Percentiles rank a stretch among this genome's conserved stretches.
Conservation (phyloP, 1,140 invertebrate genomes). For the Hypsibius dujardini region DNA sequence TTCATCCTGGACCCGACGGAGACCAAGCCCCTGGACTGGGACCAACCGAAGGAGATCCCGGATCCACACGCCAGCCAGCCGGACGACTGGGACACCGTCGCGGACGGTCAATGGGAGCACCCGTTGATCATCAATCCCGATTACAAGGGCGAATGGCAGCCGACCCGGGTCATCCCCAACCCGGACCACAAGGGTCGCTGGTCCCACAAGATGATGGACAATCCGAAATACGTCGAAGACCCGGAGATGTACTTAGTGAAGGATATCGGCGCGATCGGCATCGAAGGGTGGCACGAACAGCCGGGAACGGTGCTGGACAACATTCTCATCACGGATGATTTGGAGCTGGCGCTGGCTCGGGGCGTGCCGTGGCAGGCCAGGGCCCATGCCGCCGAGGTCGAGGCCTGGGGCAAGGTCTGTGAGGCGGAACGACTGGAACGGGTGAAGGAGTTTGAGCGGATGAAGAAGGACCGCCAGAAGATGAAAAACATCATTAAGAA, state of each 20-base stretch:
- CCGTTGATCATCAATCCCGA: slow-evolving; percentile 36
- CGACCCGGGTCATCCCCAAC: slow-evolving; percentile 33
- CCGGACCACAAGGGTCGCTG: slow-evolving; percentile 36
- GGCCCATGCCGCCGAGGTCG: too few species aligned
- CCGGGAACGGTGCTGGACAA: slow-evolving; percentile 32
- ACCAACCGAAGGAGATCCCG: slow-evolving; percentile 24
- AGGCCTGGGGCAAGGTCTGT: too few species aligned
- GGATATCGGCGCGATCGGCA: slow-evolving; percentile 34
- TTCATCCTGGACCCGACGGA: slow-evolving; percentile 22
- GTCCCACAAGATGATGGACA: slow-evolving; percentile 36
- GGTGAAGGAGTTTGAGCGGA: too few species aligned
- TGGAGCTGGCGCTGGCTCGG: slow-evolving; percentile 24
- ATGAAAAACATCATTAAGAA: too few species aligned
- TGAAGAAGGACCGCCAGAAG: too few species aligned
- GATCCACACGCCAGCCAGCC: slow-evolving; percentile 36
- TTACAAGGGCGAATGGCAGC: slow-evolving; percentile 38
- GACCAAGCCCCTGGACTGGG: slow-evolving; percentile 22
- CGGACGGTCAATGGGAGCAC: slow-evolving; percentile 38
- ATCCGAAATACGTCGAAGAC: slow-evolving; percentile 34
- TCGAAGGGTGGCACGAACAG: slow-evolving; percentile 36
- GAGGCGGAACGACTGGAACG: too few species aligned
- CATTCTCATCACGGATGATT: slow-evolving; percentile 33
- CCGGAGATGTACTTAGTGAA: slow-evolving; percentile 30
- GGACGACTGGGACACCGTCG: slow-evolving; percentile 37
- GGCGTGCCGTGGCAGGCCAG: neutral